Percentiles rank a stretch among this genome's conserved stretches.
Conservation (phyloP, 2,113 vertebrate species). For the Columba livia region DNA sequence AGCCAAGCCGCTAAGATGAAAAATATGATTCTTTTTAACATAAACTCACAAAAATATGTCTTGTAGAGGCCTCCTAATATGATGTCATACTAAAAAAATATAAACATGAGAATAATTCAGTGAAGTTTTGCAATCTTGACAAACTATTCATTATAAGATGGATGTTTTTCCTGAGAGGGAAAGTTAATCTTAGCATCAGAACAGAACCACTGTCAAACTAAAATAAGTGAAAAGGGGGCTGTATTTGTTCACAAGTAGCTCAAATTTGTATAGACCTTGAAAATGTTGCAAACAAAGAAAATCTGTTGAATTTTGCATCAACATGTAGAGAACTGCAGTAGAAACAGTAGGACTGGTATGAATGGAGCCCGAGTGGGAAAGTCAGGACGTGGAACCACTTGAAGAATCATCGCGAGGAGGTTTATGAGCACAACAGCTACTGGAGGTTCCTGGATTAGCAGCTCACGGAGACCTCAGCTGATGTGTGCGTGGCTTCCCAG, state of each 20-base stretch:
- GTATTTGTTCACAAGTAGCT: neutral
- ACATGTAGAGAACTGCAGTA: neutral
- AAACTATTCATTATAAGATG: neutral
- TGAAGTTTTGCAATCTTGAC: neutral
- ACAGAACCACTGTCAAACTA: neutral
- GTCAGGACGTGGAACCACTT: neutral
- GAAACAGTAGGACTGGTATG: rapidly evolving
- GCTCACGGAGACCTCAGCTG: neutral
- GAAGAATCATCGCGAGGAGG: neutral
- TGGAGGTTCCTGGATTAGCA: neutral
- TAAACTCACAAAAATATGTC: conserved; percentile 16
- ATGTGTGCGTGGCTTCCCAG: neutral
- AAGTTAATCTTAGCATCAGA: neutral
- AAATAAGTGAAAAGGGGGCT: neutral
- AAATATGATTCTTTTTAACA: conserved; percentile 14
- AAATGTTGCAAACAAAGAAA: neutral
- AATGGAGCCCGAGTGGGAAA: neutral
- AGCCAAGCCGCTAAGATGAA: neutral
- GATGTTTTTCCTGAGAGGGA: neutral
- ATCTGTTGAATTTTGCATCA: neutral
- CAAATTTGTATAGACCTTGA: neutral
- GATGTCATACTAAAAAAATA: conserved; percentile 32
- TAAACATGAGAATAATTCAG: conserved; percentile 13
- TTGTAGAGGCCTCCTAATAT: neutral
- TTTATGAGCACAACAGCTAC: neutral